These are phyloP conservation scores for Brachirus orientalis DNA, from an alignment of 2,113 vertebrate genomes.

Conservation along the genomic window DNA sequence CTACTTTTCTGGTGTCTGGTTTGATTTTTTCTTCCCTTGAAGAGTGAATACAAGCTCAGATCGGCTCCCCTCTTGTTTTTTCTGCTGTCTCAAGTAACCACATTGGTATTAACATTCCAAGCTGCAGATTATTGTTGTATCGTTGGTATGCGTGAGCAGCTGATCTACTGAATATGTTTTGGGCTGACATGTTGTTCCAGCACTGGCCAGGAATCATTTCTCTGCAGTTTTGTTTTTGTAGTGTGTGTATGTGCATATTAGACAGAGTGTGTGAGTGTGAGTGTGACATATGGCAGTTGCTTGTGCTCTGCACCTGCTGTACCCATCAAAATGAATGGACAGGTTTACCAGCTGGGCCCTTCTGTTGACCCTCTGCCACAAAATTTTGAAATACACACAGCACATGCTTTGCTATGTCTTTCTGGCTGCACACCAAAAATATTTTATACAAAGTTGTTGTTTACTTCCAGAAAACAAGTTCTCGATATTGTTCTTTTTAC, in stretches of 20 bases:
- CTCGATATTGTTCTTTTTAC: too few relatives aligned
- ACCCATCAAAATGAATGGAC: conserved; percentile 59
- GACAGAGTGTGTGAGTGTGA: neutral
- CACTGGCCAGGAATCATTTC: conserved; percentile 29
- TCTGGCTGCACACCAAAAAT: too few relatives aligned
- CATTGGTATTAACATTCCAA: conserved; percentile 54
- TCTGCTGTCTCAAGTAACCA: conserved; percentile 64
- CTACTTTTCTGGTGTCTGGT: neutral
- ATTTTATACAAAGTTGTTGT: too few relatives aligned
- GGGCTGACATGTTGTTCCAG: conserved; percentile 35
- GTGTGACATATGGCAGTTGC: conserved; percentile 37
- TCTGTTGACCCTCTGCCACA: conserved; percentile 32
- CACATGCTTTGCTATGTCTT: too few relatives aligned
- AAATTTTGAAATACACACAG: neutral
- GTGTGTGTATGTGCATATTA: conserved; percentile 23
- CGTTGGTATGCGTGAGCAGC: conserved; percentile 48
- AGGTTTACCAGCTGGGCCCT: conserved; percentile 51
- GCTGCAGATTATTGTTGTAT: conserved; percentile 57
- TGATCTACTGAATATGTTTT: conserved; percentile 34
- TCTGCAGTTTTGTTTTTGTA: conserved; percentile 55
- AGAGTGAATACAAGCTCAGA: conserved; percentile 6
- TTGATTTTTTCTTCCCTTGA: conserved; percentile 3
- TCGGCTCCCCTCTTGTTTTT: conserved; percentile 5
- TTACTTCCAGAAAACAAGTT: too few relatives aligned
- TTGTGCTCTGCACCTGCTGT: conserved; percentile 68